These are phyloP conservation scores for Cylas formicarius DNA, from an alignment of 1,140 invertebrate genomes.

Conservation along the genomic window DNA sequence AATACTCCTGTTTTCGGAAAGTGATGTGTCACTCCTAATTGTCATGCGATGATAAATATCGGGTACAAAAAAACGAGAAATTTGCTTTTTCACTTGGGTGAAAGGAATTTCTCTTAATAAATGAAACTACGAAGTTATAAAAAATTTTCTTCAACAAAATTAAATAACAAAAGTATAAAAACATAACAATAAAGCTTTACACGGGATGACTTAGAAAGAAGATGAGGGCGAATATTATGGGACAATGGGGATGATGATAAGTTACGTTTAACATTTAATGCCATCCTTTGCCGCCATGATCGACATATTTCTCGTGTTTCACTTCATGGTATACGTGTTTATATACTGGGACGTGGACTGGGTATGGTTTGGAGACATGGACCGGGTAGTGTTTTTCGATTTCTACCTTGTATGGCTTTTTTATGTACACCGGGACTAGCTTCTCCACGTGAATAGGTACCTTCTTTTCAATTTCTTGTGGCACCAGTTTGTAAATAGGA, in stretches of 20 bases:
- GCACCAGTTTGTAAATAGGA: constrained; percentile 63
- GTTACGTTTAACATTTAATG: constrained; percentile 24
- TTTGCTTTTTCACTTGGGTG: constrained; percentile 3
- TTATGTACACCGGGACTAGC: constrained; percentile 65
- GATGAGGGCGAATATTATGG: constrained; percentile 1
- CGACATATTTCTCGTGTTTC: constrained; percentile 27
- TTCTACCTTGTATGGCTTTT: constrained; percentile 70
- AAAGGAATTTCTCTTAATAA: constrained; percentile 6
- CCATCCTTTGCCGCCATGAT: constrained; percentile 23
- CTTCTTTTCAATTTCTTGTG: constrained; percentile 59
- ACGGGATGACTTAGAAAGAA: neutral
- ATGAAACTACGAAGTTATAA: constrained; percentile 4
- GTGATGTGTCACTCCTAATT: constrained; percentile 3
- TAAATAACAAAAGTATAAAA: neutral
- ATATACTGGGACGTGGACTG: constrained; percentile 72
- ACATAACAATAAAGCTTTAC: constrained; percentile 2
- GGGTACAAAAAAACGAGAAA: neutral
- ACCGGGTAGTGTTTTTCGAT: constrained; percentile 71
- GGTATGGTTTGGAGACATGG: constrained; percentile 64
- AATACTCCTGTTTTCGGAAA: neutral
- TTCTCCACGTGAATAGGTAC: constrained; percentile 71
- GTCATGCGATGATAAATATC: neutral
- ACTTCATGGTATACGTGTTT: constrained; percentile 62
- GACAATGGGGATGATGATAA: constrained; percentile 5
- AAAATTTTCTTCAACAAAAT: neutral